Base-by-base conservation (phyloP, 2,113 vertebrate genomes). In the Perognathus longimembris region DNA sequence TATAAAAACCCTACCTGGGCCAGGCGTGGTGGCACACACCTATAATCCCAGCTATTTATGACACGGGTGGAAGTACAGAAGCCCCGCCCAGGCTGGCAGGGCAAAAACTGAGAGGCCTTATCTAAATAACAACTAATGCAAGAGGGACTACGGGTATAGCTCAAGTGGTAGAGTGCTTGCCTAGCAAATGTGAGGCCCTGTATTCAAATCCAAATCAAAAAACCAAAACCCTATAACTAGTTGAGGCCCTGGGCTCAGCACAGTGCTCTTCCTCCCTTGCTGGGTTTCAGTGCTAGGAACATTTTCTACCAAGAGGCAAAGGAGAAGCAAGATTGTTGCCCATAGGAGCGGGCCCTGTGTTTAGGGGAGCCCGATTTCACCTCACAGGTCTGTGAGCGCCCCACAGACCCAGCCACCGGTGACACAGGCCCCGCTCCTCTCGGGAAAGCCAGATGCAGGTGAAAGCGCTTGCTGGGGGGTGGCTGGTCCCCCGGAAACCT, bases 381-480 rank as follows among this genome's bases (percentile, higher is more conserved):
- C 38, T 30, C 66, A n/a, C 34, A 26, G 17, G 30, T 30, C 26
- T 32, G 24, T 10, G n/a, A 36, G 22, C 3, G n/a, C 75, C 34
- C 38, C 17, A 1, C 1, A 8, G 50, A 59, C 30, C 78, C 5
- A 10, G 17, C n/a, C n/a, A n/a, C n/a, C n/a, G n/a, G n/a, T n/a
- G n/a, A n/a, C n/a, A n/a, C n/a, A n/a, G n/a, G n/a, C 75, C 34
- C 38, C 17, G 0, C 1, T 32, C 57, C 71, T 54, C 82, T 67
- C 83, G 87, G 83, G 93, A 87, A 89, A 93, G 90, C 83, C 78
- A 94, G 85, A 95, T 90, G 77, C 70, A 79, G 57, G 88, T 85
- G 95, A 90, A 92, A 88, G 79, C 77, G 89, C 88, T 50, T 83
- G 95, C 85, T 85, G 90, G 76, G 67, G 57, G 45, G 45, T 11